Evolutionary conservation across 2,113 vertebrate genomes (phyloP).

Genomic region (Pseudorhombus dupliciocellatus): DNA sequence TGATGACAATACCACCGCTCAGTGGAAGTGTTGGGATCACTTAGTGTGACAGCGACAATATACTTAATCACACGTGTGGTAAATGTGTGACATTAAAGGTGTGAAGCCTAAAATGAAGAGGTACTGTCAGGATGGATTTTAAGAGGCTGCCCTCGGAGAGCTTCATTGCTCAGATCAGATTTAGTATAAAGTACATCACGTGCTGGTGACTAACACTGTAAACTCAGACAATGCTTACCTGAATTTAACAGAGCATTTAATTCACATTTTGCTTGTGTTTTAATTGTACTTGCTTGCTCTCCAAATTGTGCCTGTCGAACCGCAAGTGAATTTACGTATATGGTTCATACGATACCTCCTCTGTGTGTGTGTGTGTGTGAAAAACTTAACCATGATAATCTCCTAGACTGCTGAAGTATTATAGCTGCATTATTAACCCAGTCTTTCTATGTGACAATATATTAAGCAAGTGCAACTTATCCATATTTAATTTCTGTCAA

Average conservation of each 20-base stretch:
- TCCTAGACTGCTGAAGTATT: neutral
- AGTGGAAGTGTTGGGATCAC: slow-evolving; percentile 16
- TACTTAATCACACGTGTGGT: slow-evolving; percentile 8
- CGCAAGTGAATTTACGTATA: neutral
- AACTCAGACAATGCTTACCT: neutral
- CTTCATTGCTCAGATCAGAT: slow-evolving; percentile 12
- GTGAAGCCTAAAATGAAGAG: slow-evolving; percentile 4
- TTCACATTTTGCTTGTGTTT: neutral
- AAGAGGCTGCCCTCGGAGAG: slow-evolving; percentile 7
- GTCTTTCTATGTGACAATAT: neutral
- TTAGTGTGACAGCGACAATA: slow-evolving; percentile 12
- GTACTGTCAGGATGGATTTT: slow-evolving; percentile 10
- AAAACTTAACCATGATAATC: neutral
- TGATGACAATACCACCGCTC: slow-evolving; percentile 17
- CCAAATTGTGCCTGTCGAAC: no score
- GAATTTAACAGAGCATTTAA: neutral
- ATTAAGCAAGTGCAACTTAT: neutral
- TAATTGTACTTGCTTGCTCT: neutral
- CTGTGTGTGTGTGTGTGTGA: neutral
- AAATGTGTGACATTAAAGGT: slow-evolving; percentile 27
- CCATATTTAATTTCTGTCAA: neutral
- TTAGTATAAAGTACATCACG: slow-evolving; percentile 5
- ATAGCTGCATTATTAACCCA: neutral
- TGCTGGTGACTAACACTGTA: slow-evolving; percentile 5
- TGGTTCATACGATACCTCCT: no score